Evolutionary conservation across 1,140 invertebrate genomes (phyloP).

Genomic region (Periplaneta americana): DNA sequence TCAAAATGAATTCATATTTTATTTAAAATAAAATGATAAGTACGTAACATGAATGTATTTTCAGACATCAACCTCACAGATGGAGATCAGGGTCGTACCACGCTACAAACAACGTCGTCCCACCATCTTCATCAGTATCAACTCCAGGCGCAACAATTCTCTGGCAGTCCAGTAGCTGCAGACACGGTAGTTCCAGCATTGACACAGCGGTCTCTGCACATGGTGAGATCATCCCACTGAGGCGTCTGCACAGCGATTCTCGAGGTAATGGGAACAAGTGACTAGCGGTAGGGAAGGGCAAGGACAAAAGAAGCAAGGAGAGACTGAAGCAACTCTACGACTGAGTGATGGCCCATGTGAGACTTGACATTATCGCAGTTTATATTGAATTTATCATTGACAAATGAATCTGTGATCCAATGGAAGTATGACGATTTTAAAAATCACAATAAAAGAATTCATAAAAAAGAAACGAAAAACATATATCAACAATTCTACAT

Average conservation of each 20-base stretch:
- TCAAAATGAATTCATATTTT: no score
- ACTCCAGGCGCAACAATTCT: background rate
- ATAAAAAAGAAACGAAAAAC: no score
- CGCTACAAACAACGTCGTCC: background rate
- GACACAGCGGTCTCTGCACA: conserved; percentile 15
- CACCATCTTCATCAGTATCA: background rate
- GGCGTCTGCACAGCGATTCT: conserved; percentile 4
- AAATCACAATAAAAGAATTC: no score
- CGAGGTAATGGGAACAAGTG: background rate
- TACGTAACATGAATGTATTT: no score
- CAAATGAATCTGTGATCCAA: no score
- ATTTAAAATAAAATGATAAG: no score
- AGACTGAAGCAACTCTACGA: background rate
- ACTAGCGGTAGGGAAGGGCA: background rate
- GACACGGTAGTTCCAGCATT: background rate
- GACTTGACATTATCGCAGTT: no score
- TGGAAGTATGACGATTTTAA: no score
- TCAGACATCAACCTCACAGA: background rate
- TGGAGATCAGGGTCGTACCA: conserved; percentile 7
- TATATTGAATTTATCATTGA: no score
- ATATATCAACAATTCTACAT: no score
- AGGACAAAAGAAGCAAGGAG: background rate
- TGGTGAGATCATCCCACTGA: conserved; percentile 19
- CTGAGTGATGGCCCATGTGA: background rate
- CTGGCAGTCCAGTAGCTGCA: background rate